A percentile compares a stretch with the other conserved stretches of the same genome.
Evolutionary conservation across 2,797 vertebrate genomes (phyloP).

Genomic region (Adrianichthys oophorus): DNA sequence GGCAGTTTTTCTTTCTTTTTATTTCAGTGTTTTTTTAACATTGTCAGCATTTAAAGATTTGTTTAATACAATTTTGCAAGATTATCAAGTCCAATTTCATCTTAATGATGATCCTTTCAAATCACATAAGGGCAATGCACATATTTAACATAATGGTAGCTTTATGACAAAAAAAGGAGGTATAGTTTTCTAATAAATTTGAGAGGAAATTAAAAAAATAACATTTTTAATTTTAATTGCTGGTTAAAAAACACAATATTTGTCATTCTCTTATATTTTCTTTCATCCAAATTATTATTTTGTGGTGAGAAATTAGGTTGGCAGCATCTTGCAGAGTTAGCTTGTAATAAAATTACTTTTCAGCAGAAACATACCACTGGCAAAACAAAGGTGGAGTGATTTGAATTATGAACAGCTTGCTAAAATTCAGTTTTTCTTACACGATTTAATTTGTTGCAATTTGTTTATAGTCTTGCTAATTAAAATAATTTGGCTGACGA

Average conservation of each 20-base stretch:
- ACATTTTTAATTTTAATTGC: too few relatives aligned
- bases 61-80: conserved; percentile 20
- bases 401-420: conserved; percentile 26
- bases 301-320: not conserved
- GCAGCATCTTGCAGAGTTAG: conserved; percentile 7
- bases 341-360: not conserved
- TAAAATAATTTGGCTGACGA: conserved; percentile 21
- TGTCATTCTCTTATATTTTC: too few relatives aligned
- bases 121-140: too few relatives aligned
- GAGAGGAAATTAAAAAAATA: too few relatives aligned
- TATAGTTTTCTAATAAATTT: too few relatives aligned
- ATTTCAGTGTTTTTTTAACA: conserved; percentile 9
- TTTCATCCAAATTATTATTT: too few relatives aligned
- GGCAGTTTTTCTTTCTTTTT: conserved; percentile 19
- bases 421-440: conserved; percentile 19
- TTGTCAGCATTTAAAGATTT: conserved; percentile 14
- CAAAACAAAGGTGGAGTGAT: not conserved
- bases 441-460: conserved; percentile 24
- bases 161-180: too few relatives aligned
- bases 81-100: not conserved
- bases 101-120: too few relatives aligned
- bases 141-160: too few relatives aligned
- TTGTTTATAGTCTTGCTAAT: conserved; percentile 37
- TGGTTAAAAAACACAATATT: too few relatives aligned
- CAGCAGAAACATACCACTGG: not conserved